Evolutionary conservation across 2,797 vertebrate species (phyloP).

Genomic region (Galagoides demidoff): DNA sequence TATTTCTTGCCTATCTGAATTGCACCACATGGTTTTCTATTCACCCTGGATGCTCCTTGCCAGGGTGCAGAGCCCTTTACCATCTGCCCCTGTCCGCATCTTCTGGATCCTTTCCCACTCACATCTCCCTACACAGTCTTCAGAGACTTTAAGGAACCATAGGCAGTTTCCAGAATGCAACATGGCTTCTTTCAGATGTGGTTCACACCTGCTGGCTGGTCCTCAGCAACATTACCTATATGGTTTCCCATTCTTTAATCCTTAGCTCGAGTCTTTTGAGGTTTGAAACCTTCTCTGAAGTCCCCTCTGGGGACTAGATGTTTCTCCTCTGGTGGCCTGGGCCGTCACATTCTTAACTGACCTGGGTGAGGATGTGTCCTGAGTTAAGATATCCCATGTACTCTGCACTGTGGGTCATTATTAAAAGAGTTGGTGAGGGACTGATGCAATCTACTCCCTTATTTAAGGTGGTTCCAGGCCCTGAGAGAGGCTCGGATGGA

Average conservation of each 20-base stretch:
- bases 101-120: not conserved
- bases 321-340: not conserved
- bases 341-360: not conserved
- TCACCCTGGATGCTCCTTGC: not conserved
- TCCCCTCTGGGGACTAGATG: not conserved
- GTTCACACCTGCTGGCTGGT: not conserved
- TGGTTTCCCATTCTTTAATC: not conserved
- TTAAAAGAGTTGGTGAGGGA: not conserved
- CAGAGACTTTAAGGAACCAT: accelerated
- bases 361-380: not conserved
- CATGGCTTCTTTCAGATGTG: not conserved
- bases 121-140: not conserved
- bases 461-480: not conserved
- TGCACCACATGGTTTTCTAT: not conserved
- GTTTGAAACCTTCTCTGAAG: not conserved
- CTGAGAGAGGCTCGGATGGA: accelerated
- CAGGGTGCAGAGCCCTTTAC: not conserved
- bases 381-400: not conserved
- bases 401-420: not conserved
- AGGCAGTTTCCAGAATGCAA: not conserved
- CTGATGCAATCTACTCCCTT: not conserved
- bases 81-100: not conserved
- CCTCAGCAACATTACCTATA: not conserved
- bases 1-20: not conserved
- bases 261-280: not conserved